Conservation (phyloP, 2,113 vertebrate species). For the Pardalotus punctatus region DNA sequence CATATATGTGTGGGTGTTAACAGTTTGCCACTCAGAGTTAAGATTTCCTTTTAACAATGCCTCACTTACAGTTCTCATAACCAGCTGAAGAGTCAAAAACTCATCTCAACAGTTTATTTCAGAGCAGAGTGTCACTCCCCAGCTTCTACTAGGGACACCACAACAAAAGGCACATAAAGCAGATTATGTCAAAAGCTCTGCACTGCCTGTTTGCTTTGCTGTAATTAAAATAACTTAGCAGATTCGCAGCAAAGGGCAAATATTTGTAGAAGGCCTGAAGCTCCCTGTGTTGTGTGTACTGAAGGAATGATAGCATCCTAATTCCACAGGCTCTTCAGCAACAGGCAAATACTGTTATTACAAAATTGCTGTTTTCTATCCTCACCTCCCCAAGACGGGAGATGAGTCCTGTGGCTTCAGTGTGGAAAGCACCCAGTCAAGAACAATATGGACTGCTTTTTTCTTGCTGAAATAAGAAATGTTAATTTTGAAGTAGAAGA, state of each 20-base stretch:
- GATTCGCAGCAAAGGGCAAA: constrained; percentile 12
- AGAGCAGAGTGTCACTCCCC: not conserved
- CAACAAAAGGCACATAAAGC: not conserved
- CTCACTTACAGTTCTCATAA: not conserved
- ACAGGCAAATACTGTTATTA: not conserved
- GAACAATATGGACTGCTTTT: accelerated
- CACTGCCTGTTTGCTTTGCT: not conserved
- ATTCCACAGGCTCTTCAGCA: not conserved
- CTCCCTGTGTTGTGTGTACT: not conserved
- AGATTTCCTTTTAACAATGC: not conserved
- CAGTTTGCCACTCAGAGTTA: not conserved
- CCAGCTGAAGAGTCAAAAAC: not conserved
- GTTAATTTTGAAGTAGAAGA: not conserved
- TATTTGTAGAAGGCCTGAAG: not conserved
- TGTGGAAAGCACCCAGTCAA: not conserved
- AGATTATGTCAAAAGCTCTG: not conserved
- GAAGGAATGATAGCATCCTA: not conserved
- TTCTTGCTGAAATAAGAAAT: not conserved
- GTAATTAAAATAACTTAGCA: not conserved
- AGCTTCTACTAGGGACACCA: not conserved
- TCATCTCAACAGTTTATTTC: not conserved
- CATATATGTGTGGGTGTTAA: not conserved
- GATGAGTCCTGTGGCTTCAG: not conserved
- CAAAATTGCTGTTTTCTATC: not conserved
- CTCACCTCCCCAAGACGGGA: not conserved